Conservation (phyloP, 2,888 invertebrate species). For the Leucoma salicis region DNA sequence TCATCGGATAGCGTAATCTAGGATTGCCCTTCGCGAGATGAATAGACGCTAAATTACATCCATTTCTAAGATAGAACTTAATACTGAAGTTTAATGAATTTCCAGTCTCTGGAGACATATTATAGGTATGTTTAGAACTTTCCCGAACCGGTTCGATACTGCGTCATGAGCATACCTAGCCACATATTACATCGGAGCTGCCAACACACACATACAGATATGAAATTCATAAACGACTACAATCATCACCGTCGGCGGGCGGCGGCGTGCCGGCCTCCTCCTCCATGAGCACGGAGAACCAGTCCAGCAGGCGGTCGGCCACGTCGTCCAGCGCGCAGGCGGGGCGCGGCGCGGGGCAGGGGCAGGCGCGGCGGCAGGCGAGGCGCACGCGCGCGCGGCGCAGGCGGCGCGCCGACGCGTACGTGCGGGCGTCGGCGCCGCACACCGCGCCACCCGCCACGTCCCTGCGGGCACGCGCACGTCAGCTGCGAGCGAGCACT, state of each 20-base stretch:
- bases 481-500: conserved; percentile 41
- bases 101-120: too few relatives aligned
- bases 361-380: conserved; percentile 86
- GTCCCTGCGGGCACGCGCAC: conserved; percentile 34
- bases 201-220: too few relatives aligned
- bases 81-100: too few relatives aligned
- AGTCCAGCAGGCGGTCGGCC: conserved; percentile 95
- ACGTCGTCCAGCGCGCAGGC: conserved; percentile 86
- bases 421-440: conserved; percentile 94
- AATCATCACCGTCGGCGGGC: conserved; percentile 57
- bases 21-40: too few relatives aligned
- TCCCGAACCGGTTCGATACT: too few relatives aligned
- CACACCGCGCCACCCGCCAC: conserved; percentile 82
- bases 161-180: too few relatives aligned
- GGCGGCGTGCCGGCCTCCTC: conserved; percentile 86
- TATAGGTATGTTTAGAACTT: too few relatives aligned
- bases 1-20: too few relatives aligned
- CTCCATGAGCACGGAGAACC: conserved; percentile 96
- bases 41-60: too few relatives aligned
- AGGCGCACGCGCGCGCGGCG: conserved; percentile 89
- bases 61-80: too few relatives aligned
- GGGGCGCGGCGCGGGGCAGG: conserved; percentile 30
- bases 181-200: too few relatives aligned
- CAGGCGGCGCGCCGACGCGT: conserved; percentile 95
- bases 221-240: background rate